phyloP scores from a whole-genome alignment of 2,888 invertebrate genomes.

The Ephialtes manifestator region DNA sequence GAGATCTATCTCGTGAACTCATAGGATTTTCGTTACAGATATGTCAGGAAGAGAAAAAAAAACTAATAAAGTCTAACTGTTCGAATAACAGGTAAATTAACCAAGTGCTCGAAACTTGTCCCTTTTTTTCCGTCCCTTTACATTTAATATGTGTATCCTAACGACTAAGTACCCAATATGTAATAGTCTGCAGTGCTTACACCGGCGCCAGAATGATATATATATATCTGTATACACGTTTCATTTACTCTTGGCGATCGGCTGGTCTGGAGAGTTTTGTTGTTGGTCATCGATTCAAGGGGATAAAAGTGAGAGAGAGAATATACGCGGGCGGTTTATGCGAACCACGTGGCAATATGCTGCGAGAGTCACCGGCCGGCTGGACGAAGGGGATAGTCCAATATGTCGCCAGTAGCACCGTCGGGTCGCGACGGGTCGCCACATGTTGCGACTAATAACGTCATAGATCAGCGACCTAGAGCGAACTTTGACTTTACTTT shows the following conservation, averaged over 20 bases:
- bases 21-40: conserved; percentile 51
- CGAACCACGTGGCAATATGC: conserved; percentile 68
- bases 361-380: conserved; percentile 42
- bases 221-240: conserved; percentile 34
- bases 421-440: conserved; percentile 76
- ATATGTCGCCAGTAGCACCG: conserved; percentile 77
- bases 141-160: conserved; percentile 19
- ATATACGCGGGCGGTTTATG: conserved; percentile 60
- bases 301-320: conserved; percentile 34
- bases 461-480: conserved; percentile 78
- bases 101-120: conserved; percentile 57
- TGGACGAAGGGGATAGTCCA: conserved; percentile 72
- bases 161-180: conserved; percentile 23
- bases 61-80: conserved; percentile 64
- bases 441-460: conserved; percentile 80
- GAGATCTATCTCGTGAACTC: conserved; percentile 54
- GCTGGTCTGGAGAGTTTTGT: conserved; percentile 34
- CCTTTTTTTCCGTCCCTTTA: conserved; percentile 32
- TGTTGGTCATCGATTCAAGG: conserved; percentile 35
- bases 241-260: conserved; percentile 60
- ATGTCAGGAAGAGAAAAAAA: conserved; percentile 46
- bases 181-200: conserved; percentile 2
- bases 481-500: conserved; percentile 75
- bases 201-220: conserved; percentile 4
- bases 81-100: conserved; percentile 71